Conservation (phyloP, 1,140 invertebrate species). For the Cephus cinctus region DNA sequence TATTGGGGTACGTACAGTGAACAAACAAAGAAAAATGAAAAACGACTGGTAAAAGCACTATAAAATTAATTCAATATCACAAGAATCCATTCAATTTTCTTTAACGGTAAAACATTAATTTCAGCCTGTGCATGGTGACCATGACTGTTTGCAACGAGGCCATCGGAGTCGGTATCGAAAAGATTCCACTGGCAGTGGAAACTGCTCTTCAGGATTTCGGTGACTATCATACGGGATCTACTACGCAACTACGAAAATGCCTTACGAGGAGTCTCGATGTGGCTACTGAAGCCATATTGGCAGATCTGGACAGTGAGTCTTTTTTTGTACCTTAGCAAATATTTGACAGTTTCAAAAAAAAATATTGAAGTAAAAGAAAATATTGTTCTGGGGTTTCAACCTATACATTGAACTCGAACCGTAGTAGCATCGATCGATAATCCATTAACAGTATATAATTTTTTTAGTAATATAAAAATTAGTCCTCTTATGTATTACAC, state of each 20-base stretch:
- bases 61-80: not conserved
- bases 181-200: constrained; percentile 56
- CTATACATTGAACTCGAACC: too few species aligned
- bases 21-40: too few species aligned
- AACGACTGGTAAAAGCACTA: not conserved
- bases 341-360: too few species aligned
- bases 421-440: too few species aligned
- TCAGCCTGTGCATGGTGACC: constrained; percentile 50
- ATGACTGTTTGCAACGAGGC: constrained; percentile 64
- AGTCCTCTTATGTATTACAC: too few species aligned
- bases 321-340: constrained; percentile 7
- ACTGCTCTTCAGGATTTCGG: constrained; percentile 61
- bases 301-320: constrained; percentile 64
- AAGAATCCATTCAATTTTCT: not conserved
- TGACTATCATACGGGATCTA: constrained; percentile 60
- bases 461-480: too few species aligned
- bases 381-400: too few species aligned
- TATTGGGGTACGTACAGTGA: constrained; percentile 43
- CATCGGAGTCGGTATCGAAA: constrained; percentile 54
- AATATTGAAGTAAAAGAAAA: too few species aligned
- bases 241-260: constrained; percentile 61
- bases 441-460: too few species aligned
- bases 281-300: constrained; percentile 59
- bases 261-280: constrained; percentile 62
- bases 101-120: too few species aligned